Evolutionary conservation across 2,888 invertebrate genomes (phyloP).

Genomic region (Pardosa pseudoannulata): DNA sequence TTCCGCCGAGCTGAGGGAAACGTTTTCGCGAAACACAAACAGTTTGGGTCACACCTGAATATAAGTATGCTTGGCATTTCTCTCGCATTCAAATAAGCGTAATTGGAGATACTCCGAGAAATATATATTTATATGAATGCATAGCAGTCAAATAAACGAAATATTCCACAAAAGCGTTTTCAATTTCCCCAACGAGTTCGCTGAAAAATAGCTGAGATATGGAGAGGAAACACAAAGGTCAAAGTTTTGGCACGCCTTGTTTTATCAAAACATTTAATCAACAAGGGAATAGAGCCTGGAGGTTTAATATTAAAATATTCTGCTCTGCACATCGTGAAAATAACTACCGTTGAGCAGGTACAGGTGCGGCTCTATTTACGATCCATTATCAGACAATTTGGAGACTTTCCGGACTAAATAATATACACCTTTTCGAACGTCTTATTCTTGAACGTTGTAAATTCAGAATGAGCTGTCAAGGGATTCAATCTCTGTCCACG

Average conservation of each 20-base stretch:
- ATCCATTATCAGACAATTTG: constrained; percentile 37
- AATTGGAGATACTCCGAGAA: no score
- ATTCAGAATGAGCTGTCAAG: neutral
- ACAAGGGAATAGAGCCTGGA: neutral
- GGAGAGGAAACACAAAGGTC: neutral
- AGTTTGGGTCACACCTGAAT: no score
- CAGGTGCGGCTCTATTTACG: constrained; percentile 56
- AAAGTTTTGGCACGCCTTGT: neutral
- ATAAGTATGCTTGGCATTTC: no score
- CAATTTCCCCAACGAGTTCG: neutral
- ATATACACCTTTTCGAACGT: neutral
- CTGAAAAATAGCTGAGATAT: neutral
- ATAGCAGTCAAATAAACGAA: no score
- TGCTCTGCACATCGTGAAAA: neutral
- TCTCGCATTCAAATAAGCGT: no score
- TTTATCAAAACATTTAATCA: constrained; percentile 42
- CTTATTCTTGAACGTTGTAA: neutral
- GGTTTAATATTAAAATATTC: constrained; percentile 24
- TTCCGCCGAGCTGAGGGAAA: no score
- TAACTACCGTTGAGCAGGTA: neutral
- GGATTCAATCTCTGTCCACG: no score
- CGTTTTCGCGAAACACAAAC: no score
- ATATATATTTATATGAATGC: no score
- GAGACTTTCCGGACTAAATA: neutral
- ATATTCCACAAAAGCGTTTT: no score